These are phyloP conservation scores for Atta cephalotes DNA, from an alignment of 1,140 invertebrate species.

Conservation along the genomic window DNA sequence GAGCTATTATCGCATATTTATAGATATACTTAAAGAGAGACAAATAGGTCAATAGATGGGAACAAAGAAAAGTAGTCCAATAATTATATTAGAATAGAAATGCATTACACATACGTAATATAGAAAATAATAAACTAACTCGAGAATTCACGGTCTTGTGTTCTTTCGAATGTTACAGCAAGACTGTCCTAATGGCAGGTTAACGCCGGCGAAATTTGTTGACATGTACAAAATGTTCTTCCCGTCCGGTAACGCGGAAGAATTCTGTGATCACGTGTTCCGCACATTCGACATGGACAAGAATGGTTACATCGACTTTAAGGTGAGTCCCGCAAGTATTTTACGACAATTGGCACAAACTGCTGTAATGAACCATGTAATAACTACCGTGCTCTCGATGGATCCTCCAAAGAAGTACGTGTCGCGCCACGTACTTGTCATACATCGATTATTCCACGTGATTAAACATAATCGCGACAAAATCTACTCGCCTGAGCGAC, in stretches of 20 bases:
- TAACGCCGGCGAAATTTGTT: constrained; percentile 99
- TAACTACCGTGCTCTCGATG: background rate
- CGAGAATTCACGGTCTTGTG: background rate
- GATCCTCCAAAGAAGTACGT: background rate
- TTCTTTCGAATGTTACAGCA: constrained; percentile 90
- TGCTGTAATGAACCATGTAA: constrained; percentile 28
- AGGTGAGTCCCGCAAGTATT: constrained; percentile 88
- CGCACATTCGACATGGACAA: constrained; percentile 99
- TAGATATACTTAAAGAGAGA: background rate
- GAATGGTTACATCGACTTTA: constrained; percentile 99
- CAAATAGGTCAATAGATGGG: background rate
- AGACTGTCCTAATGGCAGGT: constrained; percentile 99
- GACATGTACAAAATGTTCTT: constrained; percentile 99
- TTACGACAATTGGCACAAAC: background rate
- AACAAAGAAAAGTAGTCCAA: background rate
- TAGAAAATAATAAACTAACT: background rate
- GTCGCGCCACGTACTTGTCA: background rate
- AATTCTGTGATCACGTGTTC: constrained; percentile 99
- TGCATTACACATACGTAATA: background rate
- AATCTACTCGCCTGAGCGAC: background rate
- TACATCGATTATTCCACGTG: constrained; percentile 33
- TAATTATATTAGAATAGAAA: background rate
- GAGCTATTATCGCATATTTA: background rate
- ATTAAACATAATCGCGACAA: constrained; percentile 42
- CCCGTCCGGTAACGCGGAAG: constrained; percentile 98